Evolutionary conservation across 2,888 invertebrate genomes (phyloP), one percentile per base, ranked within the genome.

Genomic region (Germaria angustata): DNA sequence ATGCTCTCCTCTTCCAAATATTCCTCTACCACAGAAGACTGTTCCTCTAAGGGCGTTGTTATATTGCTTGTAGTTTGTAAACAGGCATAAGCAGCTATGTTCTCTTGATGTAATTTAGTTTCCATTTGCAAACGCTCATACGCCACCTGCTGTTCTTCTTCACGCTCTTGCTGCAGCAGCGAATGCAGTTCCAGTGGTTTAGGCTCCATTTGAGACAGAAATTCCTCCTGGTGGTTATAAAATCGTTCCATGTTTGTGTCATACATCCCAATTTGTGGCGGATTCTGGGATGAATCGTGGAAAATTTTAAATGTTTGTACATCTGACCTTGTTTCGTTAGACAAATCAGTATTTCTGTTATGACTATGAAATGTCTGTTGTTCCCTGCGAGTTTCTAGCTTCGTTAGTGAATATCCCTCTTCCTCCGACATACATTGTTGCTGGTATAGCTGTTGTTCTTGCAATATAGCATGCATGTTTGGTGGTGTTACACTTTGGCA

Each of bases 401-500:
- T 91, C 0, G 91, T 91, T 1, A 91, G 82, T 2, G 90, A 90
- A 32, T 91, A 91, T 4, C 91, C 91, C 20, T 90, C 91, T 49
- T 87, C 88, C 24, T 86, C 87, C 3, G 87, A 87, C 87, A 88
- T 88, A 15, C 88, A 88, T 75, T 90, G 89, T 57, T 90, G 89
- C 77, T 91, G 90, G 57, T 91, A 91, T 5, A 87, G 84, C 55
- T 89, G 89, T 80, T 90, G 90, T 77, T 91, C 90, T 69, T 88
- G 87, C 22, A 89, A 51, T 7, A 90, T 88, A 46, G 88, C 89
- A 46, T 88, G 86, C 88, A 73, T 86, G 84, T 51, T 86, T 49
- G 69, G 85, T 20, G 73, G 85, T 66, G 80, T 86, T 83, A 71
- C 85, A 84, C 24, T 86, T 85, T 75, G 86, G 81, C 41, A 87